Conservation (phyloP, 1,140 invertebrate species). For the Cydia splendana region DNA sequence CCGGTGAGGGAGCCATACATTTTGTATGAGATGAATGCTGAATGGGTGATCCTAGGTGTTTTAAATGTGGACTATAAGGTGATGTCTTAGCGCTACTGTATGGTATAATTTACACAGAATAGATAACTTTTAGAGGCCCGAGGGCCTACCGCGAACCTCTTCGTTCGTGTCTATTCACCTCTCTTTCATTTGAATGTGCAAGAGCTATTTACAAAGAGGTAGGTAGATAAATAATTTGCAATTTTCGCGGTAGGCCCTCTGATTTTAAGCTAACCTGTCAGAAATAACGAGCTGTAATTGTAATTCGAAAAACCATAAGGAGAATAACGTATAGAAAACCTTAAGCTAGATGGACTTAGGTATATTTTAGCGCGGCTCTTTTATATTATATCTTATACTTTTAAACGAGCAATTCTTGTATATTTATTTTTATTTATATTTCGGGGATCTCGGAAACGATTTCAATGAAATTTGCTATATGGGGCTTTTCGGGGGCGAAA, state of each 20-base stretch:
- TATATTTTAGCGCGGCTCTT: neutral
- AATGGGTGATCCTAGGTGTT: constrained; percentile 12
- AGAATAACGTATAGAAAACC: neutral
- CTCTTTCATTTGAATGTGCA: too few species aligned
- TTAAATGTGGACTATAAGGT: constrained; percentile 8
- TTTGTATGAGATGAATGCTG: constrained; percentile 11
- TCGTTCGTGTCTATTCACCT: too few species aligned
- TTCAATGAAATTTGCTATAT: too few species aligned
- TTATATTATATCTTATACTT: too few species aligned
- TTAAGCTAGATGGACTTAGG: neutral
- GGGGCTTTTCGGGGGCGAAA: too few species aligned
- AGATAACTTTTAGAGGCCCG: neutral
- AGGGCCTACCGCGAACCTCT: too few species aligned
- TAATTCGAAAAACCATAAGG: neutral
- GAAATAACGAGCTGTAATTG: neutral
- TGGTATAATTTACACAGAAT: neutral
- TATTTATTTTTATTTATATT: too few species aligned
- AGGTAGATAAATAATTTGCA: too few species aligned
- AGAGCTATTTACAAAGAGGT: too few species aligned
- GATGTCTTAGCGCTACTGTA: constrained; percentile 22
- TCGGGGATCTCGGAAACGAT: too few species aligned
- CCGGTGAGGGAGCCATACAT: neutral
- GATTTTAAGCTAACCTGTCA: neutral
- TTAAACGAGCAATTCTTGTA: too few species aligned
- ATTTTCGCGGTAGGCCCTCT: too few species aligned